Conservation (phyloP, 2,888 invertebrate genomes). For the Drosophila nr. medialis region DNA sequence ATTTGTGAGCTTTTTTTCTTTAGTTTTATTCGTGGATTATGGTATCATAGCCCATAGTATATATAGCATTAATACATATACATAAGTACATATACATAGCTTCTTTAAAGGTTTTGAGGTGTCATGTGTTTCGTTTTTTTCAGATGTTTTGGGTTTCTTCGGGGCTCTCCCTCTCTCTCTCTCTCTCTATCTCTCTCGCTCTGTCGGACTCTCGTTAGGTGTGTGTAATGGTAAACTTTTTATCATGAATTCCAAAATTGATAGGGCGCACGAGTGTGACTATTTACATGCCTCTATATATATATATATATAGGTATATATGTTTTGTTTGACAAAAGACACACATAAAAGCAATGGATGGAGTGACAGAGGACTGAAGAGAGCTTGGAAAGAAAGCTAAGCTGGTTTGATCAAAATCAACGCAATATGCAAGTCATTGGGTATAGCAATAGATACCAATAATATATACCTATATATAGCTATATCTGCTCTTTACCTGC, state of each 20-base stretch:
- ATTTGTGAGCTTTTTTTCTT: constrained; percentile 82
- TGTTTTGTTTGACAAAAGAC: not conserved
- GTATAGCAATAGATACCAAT: constrained; percentile 1
- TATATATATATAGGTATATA: not conserved
- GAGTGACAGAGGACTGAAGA: not conserved
- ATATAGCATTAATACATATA: constrained; percentile 52
- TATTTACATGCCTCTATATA: constrained; percentile 12
- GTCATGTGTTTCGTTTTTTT: constrained; percentile 53
- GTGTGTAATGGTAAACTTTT: constrained; percentile 73
- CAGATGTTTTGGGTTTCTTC: constrained; percentile 58
- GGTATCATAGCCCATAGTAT: constrained; percentile 73
- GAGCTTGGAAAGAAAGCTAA: constrained; percentile 40
- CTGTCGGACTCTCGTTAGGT: constrained; percentile 25
- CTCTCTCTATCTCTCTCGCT: not conserved
- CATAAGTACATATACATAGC: constrained; percentile 39
- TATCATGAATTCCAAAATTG: constrained; percentile 72
- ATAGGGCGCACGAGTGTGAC: constrained; percentile 57
- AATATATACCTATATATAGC: not conserved
- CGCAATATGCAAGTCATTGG: constrained; percentile 49
- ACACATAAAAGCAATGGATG: not conserved
- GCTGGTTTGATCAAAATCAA: not conserved
- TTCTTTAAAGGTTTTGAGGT: constrained; percentile 65
- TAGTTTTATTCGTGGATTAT: constrained; percentile 81
- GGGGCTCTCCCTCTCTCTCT: constrained; percentile 13
- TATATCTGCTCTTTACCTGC: constrained; percentile 5